A percentile compares a stretch with the other conserved stretches of the same genome.
phyloP scores from a whole-genome alignment of 92 coral and sea anemone species.

The Chrysogorgia sp. region DNA sequence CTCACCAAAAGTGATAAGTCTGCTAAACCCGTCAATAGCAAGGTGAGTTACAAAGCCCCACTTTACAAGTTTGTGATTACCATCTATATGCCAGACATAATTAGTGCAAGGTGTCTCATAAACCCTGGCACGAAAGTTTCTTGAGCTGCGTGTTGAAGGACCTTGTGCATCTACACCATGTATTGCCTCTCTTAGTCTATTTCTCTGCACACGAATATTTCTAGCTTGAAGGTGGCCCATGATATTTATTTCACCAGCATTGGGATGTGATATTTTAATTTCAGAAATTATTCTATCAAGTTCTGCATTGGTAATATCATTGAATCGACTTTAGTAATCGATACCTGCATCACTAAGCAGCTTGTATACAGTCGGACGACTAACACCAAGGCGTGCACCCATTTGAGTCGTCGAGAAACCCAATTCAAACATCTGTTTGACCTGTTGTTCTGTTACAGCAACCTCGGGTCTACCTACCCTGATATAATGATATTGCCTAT shows the following conservation, averaged over 20 bases:
- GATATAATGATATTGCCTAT: no score
- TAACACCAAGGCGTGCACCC: constrained; percentile 23
- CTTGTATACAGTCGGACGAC: constrained; percentile 30
- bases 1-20: constrained; percentile 36
- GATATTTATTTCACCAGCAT: constrained; percentile 21
- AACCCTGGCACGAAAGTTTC: constrained; percentile 26
- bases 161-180: constrained; percentile 26
- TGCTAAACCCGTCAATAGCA: constrained; percentile 42
- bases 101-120: constrained; percentile 31
- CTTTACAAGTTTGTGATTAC: constrained; percentile 41
- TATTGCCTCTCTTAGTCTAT: constrained; percentile 6
- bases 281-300: constrained; percentile 20
- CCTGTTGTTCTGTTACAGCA: constrained; percentile 3
- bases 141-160: constrained; percentile 15
- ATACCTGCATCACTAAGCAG: constrained; percentile 1
- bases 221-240: constrained; percentile 28
- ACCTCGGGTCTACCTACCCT: constrained; percentile 17
- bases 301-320: constrained; percentile 4
- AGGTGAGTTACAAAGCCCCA: constrained; percentile 44
- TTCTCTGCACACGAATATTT: constrained; percentile 21
- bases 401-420: constrained; percentile 24
- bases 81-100: constrained; percentile 36
- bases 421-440: constrained; percentile 29
- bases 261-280: constrained; percentile 33
- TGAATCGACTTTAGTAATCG: constrained; percentile 11